These are phyloP conservation scores for Andrena flavipes DNA, from an alignment of 2,888 invertebrate species.

Conservation along the genomic window DNA sequence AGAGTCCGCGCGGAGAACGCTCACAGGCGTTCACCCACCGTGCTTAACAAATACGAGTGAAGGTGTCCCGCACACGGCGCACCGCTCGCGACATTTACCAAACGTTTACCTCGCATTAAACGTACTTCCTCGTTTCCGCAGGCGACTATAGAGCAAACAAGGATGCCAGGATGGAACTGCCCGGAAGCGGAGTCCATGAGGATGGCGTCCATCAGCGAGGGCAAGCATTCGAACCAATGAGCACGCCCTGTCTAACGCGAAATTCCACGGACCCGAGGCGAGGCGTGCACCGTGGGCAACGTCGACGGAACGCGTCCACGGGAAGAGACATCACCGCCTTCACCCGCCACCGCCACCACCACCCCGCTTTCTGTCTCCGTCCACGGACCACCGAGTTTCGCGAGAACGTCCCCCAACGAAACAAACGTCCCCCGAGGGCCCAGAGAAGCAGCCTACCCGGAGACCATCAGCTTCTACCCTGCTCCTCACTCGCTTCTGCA, in stretches of 20 bases:
- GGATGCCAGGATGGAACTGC: constrained; percentile 81
- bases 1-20: too few relatives aligned
- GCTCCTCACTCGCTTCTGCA: too few relatives aligned
- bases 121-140: constrained; percentile 46
- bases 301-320: constrained; percentile 39
- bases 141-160: constrained; percentile 82
- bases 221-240: constrained; percentile 79
- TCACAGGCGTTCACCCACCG: too few relatives aligned
- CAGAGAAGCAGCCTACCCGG: too few relatives aligned
- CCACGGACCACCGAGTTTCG: constrained; percentile 52
- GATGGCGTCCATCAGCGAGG: constrained; percentile 81
- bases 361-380: constrained; percentile 56
- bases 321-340: constrained; percentile 36
- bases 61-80: too few relatives aligned
- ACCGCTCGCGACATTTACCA: not conserved
- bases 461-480: too few relatives aligned
- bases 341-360: constrained; percentile 31
- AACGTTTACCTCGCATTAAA: not conserved
- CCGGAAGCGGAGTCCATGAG: constrained; percentile 80
- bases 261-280: constrained; percentile 43
- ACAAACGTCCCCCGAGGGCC: too few relatives aligned
- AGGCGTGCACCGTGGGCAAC: constrained; percentile 37
- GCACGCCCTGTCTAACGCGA: constrained; percentile 63
- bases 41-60: too few relatives aligned
- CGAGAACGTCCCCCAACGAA: not conserved